phyloP scores from a whole-genome alignment of 2,113 vertebrate genomes.

The Phyllostomus discolor region DNA sequence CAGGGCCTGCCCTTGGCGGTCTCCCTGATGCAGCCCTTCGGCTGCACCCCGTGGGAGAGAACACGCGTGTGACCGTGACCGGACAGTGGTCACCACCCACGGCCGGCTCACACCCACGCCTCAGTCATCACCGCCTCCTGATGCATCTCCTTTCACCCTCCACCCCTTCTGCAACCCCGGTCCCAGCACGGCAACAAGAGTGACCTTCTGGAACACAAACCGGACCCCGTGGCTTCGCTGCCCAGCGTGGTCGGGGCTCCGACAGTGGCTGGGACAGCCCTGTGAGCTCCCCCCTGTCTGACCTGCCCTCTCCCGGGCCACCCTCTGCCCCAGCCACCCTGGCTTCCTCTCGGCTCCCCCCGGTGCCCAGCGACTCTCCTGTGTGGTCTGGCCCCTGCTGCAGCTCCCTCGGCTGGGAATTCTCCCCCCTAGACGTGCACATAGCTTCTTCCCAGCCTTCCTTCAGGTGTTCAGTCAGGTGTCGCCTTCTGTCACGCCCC shows the following conservation, averaged over 20 bases:
- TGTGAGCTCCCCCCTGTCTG: not conserved
- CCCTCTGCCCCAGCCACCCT: not conserved
- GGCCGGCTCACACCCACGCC: not conserved
- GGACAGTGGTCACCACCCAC: fast-evolving
- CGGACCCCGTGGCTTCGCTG: fast-evolving
- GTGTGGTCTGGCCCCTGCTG: not conserved
- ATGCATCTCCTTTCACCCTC: not conserved
- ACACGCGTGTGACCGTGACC: fast-evolving
- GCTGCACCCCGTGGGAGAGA: fast-evolving
- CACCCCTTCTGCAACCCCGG: not conserved
- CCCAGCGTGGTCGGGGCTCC: not conserved
- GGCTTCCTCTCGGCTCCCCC: not conserved
- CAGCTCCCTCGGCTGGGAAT: not conserved
- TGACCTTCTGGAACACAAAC: not conserved
- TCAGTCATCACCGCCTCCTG: fast-evolving
- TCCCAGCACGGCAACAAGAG: not conserved
- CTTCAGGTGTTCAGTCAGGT: not conserved
- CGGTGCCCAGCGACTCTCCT: fast-evolving
- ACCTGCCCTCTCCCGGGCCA: not conserved
- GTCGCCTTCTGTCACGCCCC: not conserved
- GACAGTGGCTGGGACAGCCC: fast-evolving
- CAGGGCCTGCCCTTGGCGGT: not conserved
- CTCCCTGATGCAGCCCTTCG: fast-evolving
- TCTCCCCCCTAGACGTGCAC: not conserved
- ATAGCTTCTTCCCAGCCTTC: not conserved